Percentiles rank a stretch among this genome's conserved stretches.
phyloP scores from a whole-genome alignment of 2,113 vertebrate genomes.

The Motacilla tschutschensis region DNA sequence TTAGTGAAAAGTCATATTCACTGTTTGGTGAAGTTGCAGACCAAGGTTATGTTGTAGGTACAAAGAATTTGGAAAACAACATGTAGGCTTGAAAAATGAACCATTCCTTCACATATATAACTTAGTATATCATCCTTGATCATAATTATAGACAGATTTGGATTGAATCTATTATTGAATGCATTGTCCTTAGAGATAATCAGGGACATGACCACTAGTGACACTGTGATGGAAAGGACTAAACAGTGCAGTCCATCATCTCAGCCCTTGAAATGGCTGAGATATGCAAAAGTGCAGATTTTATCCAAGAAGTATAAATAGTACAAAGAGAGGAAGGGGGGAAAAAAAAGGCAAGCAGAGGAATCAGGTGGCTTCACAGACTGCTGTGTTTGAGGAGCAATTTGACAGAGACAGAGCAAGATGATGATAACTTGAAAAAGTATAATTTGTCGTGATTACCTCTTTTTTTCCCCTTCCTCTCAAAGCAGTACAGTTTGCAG shows the following conservation, averaged over 20 bases:
- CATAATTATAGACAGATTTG: conserved; percentile 71
- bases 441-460: conserved; percentile 79
- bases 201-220: conserved; percentile 63
- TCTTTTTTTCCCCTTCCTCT: conserved; percentile 33
- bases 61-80: conserved; percentile 44
- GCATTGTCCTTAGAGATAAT: conserved; percentile 68
- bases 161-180: conserved; percentile 61
- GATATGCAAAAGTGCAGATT: conserved; percentile 68
- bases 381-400: conserved; percentile 75
- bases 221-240: conserved; percentile 62
- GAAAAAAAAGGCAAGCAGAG: background rate
- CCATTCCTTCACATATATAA: conserved; percentile 48
- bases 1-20: conserved; percentile 27
- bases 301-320: conserved; percentile 71
- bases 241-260: conserved; percentile 56
- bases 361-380: conserved; percentile 59
- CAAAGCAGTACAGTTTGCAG: conserved; percentile 55
- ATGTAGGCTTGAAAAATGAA: conserved; percentile 61
- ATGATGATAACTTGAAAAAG: conserved; percentile 79
- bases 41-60: conserved; percentile 38
- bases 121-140: conserved; percentile 49
- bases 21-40: conserved; percentile 44
- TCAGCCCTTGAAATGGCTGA: conserved; percentile 64
- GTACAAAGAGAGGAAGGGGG: conserved; percentile 30
- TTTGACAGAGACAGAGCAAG: conserved; percentile 76